These are phyloP conservation scores for Trichopria drosophilae DNA, from an alignment of 2,888 invertebrate species.

Conservation along the genomic window DNA sequence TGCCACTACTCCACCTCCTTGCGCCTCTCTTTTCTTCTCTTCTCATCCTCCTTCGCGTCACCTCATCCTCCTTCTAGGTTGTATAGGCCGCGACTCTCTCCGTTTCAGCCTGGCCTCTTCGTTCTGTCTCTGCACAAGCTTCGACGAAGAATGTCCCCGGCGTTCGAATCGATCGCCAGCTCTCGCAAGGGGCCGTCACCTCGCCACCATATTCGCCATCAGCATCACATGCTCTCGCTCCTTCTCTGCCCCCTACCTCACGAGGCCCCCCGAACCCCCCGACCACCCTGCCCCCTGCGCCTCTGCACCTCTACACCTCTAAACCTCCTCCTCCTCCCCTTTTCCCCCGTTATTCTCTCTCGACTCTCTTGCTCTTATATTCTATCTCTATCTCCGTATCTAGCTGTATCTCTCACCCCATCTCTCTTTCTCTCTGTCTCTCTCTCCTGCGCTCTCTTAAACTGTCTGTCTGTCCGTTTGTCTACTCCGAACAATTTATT, in stretches of 20 bases:
- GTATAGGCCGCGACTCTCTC: conserved; percentile 29
- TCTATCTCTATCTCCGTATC: too few relatives aligned
- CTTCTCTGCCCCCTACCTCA: conserved; percentile 47
- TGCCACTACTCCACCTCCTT: conserved; percentile 15
- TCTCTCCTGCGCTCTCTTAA: too few relatives aligned
- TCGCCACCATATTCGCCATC: conserved; percentile 53
- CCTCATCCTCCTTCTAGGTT: not conserved
- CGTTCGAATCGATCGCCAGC: conserved; percentile 52
- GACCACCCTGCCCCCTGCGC: conserved; percentile 25
- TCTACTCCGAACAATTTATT: too few relatives aligned
- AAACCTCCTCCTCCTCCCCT: conserved; percentile 26
- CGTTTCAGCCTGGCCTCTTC: conserved; percentile 40
- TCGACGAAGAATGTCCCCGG: conserved; percentile 52
- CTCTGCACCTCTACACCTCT: conserved; percentile 26
- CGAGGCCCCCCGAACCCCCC: conserved; percentile 32
- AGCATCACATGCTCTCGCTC: conserved; percentile 52
- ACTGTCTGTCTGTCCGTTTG: too few relatives aligned
- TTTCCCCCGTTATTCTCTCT: too few relatives aligned
- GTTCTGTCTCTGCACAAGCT: conserved; percentile 40
- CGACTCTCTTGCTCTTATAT: too few relatives aligned
- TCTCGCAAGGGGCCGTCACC: conserved; percentile 37
- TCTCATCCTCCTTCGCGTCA: conserved; percentile 3
- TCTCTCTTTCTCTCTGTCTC: too few relatives aligned
- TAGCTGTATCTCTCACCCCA: too few relatives aligned
- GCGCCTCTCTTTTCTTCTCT: conserved; percentile 30